A percentile compares a stretch with the other conserved stretches of the same genome.
Evolutionary conservation across 2,888 invertebrate genomes (phyloP).

Genomic region (Ariolimax columbianus): DNA sequence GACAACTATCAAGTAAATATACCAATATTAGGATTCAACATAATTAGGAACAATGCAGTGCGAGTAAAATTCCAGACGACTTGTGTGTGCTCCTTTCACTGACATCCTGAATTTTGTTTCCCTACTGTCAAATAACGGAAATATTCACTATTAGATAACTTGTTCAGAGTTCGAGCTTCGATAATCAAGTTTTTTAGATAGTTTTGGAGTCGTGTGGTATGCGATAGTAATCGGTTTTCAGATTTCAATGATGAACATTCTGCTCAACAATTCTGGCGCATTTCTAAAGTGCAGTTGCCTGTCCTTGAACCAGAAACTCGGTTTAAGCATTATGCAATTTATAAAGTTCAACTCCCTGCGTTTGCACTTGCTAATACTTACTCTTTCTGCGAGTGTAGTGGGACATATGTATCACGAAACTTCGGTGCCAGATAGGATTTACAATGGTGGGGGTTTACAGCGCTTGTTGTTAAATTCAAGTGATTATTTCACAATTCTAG

Average conservation of each 20-base stretch:
- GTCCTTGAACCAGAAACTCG: neutral
- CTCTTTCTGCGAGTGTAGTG: neutral
- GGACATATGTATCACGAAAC: neutral
- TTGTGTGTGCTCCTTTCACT: neutral
- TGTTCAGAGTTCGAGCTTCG: neutral
- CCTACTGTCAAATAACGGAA: neutral
- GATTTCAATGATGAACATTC: conserved; percentile 9
- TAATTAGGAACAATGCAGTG: neutral
- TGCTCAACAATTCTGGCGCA: neutral
- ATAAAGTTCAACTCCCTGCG: neutral
- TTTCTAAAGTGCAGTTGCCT: conserved; percentile 5
- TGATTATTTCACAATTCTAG: neutral
- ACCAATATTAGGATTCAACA: neutral
- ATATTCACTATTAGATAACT: neutral
- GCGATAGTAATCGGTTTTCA: neutral
- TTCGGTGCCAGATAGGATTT: neutral
- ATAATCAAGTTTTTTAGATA: neutral
- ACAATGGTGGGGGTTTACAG: neutral
- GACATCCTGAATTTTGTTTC: neutral
- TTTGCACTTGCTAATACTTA: neutral
- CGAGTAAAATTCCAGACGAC: neutral
- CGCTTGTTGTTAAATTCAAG: conserved; percentile 15
- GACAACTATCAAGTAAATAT: neutral
- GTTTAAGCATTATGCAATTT: neutral
- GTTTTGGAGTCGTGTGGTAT: neutral